phyloP scores from a whole-genome alignment of 2,113 vertebrate genomes.

The Aphelocoma coerulescens region DNA sequence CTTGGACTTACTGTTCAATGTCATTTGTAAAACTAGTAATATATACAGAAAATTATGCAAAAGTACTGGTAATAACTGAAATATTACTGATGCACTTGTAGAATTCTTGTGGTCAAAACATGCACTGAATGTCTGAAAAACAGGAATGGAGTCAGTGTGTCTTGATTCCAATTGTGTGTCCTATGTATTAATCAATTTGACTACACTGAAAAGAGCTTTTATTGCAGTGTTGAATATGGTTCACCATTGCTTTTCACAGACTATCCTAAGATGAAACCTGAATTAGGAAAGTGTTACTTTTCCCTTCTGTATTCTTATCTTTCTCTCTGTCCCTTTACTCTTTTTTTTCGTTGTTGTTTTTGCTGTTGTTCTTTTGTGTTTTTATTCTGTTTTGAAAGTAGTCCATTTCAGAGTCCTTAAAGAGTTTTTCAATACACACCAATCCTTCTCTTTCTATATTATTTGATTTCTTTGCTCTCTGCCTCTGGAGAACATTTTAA shows the following conservation, averaged over 20 bases:
- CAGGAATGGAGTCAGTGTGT: neutral
- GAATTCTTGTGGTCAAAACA: neutral
- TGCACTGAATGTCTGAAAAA: neutral
- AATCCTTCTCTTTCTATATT: neutral
- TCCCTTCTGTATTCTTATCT: neutral
- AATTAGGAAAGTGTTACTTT: neutral
- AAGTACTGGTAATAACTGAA: neutral
- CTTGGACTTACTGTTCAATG: neutral
- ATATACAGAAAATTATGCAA: neutral
- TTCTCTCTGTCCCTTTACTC: neutral
- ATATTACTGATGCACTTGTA: neutral
- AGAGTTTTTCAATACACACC: neutral
- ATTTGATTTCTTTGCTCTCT: neutral
- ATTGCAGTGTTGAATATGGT: neutral
- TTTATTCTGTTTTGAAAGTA: neutral
- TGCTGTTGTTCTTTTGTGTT: neutral
- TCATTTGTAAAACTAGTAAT: neutral
- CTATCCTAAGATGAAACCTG: neutral
- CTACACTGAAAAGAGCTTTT: neutral
- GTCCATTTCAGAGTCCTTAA: neutral
- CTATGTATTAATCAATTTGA: neutral
- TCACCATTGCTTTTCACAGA: neutral
- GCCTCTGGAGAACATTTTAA: neutral
- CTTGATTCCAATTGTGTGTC: neutral
- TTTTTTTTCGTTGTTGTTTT: neutral